Conservation (phyloP, 2,113 vertebrate species). For the Oxyruncus cristatus region DNA sequence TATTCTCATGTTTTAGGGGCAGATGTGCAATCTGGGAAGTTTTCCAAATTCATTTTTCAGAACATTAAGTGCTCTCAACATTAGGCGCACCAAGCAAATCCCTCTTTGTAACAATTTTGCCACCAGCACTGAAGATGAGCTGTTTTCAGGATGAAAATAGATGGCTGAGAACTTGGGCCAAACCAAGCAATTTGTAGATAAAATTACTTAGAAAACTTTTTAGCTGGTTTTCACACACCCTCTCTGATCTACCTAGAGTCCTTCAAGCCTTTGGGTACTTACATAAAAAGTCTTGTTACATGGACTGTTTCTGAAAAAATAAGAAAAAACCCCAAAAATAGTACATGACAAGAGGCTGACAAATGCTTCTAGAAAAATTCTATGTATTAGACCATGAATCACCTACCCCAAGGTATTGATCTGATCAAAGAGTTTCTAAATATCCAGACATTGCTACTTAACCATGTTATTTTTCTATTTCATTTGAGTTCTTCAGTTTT, state of each 20-base stretch:
- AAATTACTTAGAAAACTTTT: slow-evolving; percentile 7
- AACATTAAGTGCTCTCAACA: slow-evolving; percentile 61
- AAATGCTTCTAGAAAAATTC: neutral
- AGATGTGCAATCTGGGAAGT: slow-evolving; percentile 33
- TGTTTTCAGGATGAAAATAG: slow-evolving; percentile 37
- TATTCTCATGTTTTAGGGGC: neutral
- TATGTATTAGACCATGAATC: neutral
- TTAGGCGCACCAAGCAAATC: slow-evolving; percentile 33
- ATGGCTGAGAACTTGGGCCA: slow-evolving; percentile 5
- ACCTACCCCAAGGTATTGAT: neutral
- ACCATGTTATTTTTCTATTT: neutral
- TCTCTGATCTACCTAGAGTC: neutral
- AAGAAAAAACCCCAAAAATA: accelerated
- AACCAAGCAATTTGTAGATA: slow-evolving; percentile 18
- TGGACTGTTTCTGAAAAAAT: neutral
- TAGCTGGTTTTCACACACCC: neutral
- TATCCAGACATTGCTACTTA: neutral
- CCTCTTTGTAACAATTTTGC: slow-evolving; percentile 53
- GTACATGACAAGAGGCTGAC: neutral
- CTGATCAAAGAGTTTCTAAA: neutral
- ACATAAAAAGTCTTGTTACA: neutral
- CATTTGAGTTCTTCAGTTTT: neutral
- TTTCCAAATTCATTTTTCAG: slow-evolving; percentile 68
- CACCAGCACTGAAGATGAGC: slow-evolving; percentile 22
- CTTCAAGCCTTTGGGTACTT: neutral